phyloP scores from a whole-genome alignment of 2,113 vertebrate species.

The Eublepharis macularius region DNA sequence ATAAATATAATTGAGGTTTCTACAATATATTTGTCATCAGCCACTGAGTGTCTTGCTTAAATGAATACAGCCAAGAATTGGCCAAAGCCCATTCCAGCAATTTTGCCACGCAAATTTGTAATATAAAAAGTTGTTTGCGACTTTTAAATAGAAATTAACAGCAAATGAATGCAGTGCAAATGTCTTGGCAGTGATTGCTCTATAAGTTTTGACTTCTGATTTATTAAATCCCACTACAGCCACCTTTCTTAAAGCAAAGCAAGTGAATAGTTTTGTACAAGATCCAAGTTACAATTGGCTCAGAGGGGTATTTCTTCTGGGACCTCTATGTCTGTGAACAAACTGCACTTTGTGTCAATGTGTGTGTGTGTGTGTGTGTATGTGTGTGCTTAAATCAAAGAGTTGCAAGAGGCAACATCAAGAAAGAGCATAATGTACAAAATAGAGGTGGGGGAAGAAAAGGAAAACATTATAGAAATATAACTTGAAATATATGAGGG shows the following conservation, averaged over 20 bases:
- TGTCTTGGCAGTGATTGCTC: constrained; percentile 59
- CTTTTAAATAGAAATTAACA: constrained; percentile 62
- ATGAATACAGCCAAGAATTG: neutral
- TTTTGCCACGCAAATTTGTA: constrained; percentile 41
- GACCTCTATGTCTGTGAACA: constrained; percentile 80
- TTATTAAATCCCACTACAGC: constrained; percentile 64
- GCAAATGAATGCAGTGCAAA: constrained; percentile 45
- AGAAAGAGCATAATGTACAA: constrained; percentile 69
- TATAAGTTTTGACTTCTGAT: constrained; percentile 55
- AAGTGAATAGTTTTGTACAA: constrained; percentile 67
- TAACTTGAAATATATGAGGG: constrained; percentile 45
- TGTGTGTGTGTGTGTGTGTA: neutral
- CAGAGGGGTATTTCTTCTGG: constrained; percentile 74
- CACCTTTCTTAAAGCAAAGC: constrained; percentile 74
- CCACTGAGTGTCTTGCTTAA: constrained; percentile 35
- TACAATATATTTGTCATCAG: constrained; percentile 64
- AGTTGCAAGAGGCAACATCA: constrained; percentile 78
- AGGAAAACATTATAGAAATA: constrained; percentile 29
- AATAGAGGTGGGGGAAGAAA: constrained; percentile 57
- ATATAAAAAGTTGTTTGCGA: constrained; percentile 42
- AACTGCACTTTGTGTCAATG: constrained; percentile 74
- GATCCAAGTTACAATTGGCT: constrained; percentile 73
- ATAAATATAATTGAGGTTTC: constrained; percentile 60
- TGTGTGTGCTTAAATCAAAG: constrained; percentile 50
- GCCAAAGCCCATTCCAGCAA: constrained; percentile 23